phyloP scores from a whole-genome alignment of 53 echinoderm and acorn worm genomes.

The Arbacia lixula region DNA sequence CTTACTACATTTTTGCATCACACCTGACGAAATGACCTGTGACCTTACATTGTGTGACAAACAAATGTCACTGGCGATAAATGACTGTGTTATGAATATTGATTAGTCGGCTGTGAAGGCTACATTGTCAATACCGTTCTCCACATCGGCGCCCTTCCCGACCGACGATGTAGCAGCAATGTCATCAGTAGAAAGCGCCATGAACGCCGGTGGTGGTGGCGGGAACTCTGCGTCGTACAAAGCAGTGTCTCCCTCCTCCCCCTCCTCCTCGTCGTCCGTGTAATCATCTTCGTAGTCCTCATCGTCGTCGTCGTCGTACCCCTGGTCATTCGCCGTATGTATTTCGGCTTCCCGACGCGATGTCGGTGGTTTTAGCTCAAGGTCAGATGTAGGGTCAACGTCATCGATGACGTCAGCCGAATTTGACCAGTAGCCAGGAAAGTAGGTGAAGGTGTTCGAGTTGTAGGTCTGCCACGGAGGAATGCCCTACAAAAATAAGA shows the following conservation, averaged over 20 bases:
- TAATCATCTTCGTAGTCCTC: constrained; percentile 32
- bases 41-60: no score
- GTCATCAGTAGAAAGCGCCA: background rate
- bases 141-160: background rate
- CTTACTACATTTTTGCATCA: no score
- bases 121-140: background rate
- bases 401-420: background rate
- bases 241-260: background rate
- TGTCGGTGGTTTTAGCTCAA: no score
- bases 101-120: no score
- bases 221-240: constrained; percentile 25
- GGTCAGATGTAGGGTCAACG: no score
- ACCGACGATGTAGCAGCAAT: no score
- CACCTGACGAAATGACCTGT: no score
- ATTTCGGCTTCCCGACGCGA: background rate
- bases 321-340: background rate
- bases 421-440: constrained; percentile 6
- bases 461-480: constrained; percentile 32
- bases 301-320: background rate
- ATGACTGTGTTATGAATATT: no score
- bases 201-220: constrained; percentile 11
- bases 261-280: constrained; percentile 20
- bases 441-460: constrained; percentile 22
- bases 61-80: no score
- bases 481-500: constrained; percentile 4